Base-by-base conservation (phyloP, 1,140 invertebrate species). In the Thaumetopoea pityocampa region DNA sequence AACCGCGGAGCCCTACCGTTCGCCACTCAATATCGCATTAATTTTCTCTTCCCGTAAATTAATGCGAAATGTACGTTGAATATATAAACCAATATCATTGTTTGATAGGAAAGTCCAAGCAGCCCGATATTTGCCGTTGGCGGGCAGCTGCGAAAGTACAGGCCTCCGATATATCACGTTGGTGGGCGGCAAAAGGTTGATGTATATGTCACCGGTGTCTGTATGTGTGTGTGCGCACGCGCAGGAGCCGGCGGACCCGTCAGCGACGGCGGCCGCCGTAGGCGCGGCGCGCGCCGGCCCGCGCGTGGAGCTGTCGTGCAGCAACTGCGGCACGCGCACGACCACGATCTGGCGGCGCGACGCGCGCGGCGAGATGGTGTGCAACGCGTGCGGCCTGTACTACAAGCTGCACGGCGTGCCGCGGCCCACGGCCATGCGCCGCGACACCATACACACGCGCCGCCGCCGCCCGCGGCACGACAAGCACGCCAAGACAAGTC, bases 391-490 rank as follows among this genome's bases (percentile, higher is more conserved):
- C 74, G 96, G 96, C 0, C 88, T 98, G 6, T 98, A 98, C 82
- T 97, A 92, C 82, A 97, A 97, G 85, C 86, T 98, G 42, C 96
- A 98, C 81, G 92, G 94, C 40, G 92, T 97, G 41, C 94, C 94
- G 78, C 87, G 95, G 40, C 97, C 97, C 3, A 89, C 96, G 47
- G 94, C 96, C 14, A 98, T 99, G 96, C 90, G 96, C 61, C 94
- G 98, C 67, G 97, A 98, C 68, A 97, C 96, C 4, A 98, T 99
- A 71, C 97, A 98, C 83, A 98, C 96, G 8, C 86, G 97, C 48
- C 94, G 97, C 83, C 89, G 97, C 57, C 92, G 97, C 67, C 95
- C 95, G 2, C 92, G 94, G 58, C 89, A 90, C 56, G 88, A 87
- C 57, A 87, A 86, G 16, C 83, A 85, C 33, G 64, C 85, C 17